Conservation (phyloP, 2,888 invertebrate species). For the Cryptosula pallasiana region DNA sequence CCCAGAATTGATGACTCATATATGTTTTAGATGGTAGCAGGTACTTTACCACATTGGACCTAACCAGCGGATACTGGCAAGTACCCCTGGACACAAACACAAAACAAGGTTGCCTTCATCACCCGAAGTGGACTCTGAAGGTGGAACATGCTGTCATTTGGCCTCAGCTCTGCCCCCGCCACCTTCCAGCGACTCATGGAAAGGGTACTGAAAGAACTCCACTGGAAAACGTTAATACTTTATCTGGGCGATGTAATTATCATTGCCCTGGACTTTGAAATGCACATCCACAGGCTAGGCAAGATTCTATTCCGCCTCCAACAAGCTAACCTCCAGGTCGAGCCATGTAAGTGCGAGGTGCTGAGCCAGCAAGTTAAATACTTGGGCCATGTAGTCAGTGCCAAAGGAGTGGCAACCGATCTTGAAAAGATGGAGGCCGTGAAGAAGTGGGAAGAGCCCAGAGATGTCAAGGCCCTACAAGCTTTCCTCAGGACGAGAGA, state of each 20-base stretch:
- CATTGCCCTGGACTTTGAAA: neutral
- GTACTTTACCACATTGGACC: neutral
- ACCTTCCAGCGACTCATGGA: neutral
- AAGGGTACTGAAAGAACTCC: neutral
- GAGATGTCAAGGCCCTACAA: neutral
- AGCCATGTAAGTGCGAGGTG: neutral
- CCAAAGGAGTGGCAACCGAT: neutral
- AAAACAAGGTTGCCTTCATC: too few species aligned
- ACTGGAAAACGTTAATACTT: neutral
- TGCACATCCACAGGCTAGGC: neutral
- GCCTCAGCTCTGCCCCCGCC: neutral
- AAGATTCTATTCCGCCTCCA: neutral
- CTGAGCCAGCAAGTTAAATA: neutral
- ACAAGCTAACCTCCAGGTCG: neutral
- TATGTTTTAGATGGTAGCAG: neutral
- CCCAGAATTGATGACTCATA: neutral
- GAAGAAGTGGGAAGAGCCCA: neutral
- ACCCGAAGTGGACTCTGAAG: too few species aligned
- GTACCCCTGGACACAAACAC: neutral
- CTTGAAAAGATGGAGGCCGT: neutral
- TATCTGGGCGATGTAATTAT: neutral
- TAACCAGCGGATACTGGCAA: neutral
- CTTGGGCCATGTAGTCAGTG: neutral
- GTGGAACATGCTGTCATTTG: neutral
- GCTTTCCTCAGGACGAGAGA: neutral